Percentiles rank a stretch among this genome's conserved stretches.
Conservation (phyloP, 2,797 vertebrate genomes). For the Aulostomus chinensis region DNA sequence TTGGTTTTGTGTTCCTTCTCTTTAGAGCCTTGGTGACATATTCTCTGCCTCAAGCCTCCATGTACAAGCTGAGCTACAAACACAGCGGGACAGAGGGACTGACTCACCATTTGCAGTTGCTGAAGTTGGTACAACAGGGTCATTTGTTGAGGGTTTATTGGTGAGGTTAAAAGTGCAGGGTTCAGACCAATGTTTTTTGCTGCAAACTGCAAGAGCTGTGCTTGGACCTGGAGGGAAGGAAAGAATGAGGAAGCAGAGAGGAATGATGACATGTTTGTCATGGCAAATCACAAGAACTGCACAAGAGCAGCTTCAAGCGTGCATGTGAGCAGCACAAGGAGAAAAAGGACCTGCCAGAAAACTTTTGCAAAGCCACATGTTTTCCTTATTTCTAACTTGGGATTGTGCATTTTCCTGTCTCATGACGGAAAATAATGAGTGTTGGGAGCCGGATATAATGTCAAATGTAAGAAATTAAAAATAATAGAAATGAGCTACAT, state of each 20-base stretch:
- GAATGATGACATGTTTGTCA: constrained; percentile 28
- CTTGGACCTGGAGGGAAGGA: constrained; percentile 90
- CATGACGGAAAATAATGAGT: no score
- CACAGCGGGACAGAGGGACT: neutral
- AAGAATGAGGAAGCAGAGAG: constrained; percentile 3
- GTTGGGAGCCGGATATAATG: no score
- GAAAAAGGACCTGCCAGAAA: neutral
- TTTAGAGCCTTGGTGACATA: no score
- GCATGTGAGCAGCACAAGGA: neutral
- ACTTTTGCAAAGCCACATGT: no score
- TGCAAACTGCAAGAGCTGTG: constrained; percentile 99
- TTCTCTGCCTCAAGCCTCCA: neutral
- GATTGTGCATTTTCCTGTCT: no score
- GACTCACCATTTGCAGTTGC: constrained; percentile 99
- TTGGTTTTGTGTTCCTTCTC: no score
- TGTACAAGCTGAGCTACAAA: neutral
- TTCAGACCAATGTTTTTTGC: constrained; percentile 99
- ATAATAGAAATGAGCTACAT: no score
- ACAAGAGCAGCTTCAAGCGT: constrained; percentile 17
- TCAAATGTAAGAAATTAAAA: no score
- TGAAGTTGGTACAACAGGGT: constrained; percentile 99
- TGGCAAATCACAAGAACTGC: constrained; percentile 14
- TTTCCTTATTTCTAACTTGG: no score
- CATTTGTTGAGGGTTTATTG: constrained; percentile 99
- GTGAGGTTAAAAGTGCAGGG: constrained; percentile 99